Evolutionary conservation across 2,888 invertebrate genomes (phyloP), one percentile per base, ranked within the genome.

Genomic region (Endotricha flammealis): DNA sequence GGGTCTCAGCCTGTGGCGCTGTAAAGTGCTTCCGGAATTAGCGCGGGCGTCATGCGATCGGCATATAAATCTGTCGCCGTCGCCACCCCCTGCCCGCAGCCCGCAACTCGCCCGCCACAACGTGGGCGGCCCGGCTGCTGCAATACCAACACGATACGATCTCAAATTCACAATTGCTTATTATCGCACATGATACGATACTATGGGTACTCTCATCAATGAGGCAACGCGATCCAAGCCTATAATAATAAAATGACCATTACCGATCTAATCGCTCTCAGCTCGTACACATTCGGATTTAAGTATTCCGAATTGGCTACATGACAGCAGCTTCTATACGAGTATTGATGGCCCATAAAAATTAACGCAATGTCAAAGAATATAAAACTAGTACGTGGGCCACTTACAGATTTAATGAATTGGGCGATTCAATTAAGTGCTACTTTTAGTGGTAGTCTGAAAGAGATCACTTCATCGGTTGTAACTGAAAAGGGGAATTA

Each of bases 41-140:
- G 64, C 52, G 60, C 58, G 48, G 53, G 58, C 66, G 65, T 62
- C 72, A 76, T 73, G 74, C 71, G 59, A 81, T 74, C 63, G 50
- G 42, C 53, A 44, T 69, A 77, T 82, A 78, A 80, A 82, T 79
- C 71, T 70, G 67, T 74, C 74, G 61, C 55, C 64, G 52, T n/a
- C n/a, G n/a, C n/a, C n/a, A n/a, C n/a, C 56, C 50, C 49, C 41
- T 51, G 48, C 48, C 48, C 45, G 44, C 44, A 48, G 51, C 54
- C 44, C 37, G 36, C 40, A 32, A 50, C 51, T 45, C 42, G 47
- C 39, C 37, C 38, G 42, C 36, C 39, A 40, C 53, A 40, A 52
- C 44, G 65, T 58, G 54, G 63, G 61, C 52, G 64, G 57, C 42
- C 40, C 20, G 4, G 20, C 20, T 20, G 41, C 46, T 61, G 58